Percentiles rank a stretch among this genome's conserved stretches.
phyloP scores from a whole-genome alignment of 2,113 vertebrate genomes.

The Elanus axillaris region DNA sequence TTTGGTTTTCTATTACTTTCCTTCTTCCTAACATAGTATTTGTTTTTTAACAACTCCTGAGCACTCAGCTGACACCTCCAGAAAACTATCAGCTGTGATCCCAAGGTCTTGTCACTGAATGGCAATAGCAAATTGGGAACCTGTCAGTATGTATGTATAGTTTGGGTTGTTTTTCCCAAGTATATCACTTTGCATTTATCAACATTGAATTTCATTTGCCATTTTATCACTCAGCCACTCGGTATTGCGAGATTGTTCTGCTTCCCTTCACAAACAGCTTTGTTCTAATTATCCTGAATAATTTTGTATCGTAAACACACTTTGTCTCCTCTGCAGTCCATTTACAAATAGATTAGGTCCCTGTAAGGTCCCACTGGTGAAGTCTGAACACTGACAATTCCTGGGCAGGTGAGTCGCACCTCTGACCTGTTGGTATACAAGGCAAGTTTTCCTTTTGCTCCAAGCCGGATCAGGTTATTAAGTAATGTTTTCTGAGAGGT shows the following conservation, averaged over 20 bases:
- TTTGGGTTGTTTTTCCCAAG: conserved; percentile 6
- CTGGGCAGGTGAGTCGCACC: not conserved
- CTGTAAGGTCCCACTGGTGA: not conserved
- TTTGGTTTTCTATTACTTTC: conserved; percentile 25
- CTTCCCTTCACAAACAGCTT: conserved; percentile 15
- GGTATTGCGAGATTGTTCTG: not conserved
- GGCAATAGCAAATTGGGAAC: conserved; percentile 14
- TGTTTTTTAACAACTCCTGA: conserved; percentile 15
- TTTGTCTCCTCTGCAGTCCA: not conserved
- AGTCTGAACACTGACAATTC: not conserved
- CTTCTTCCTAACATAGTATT: not conserved
- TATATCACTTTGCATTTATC: conserved; percentile 47
- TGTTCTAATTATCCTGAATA: conserved; percentile 24
- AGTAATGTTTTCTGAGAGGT: not conserved
- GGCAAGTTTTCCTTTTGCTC: not conserved
- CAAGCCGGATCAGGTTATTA: not conserved
- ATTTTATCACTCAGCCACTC: conserved; percentile 17
- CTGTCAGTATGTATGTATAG: conserved; percentile 15
- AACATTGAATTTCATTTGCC: conserved; percentile 26
- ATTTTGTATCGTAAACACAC: not conserved
- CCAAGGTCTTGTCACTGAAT: conserved; percentile 2
- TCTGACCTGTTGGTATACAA: not conserved
- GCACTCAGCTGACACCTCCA: conserved; percentile 22
- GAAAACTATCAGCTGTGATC: conserved; percentile 17
- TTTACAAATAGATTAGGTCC: not conserved